A percentile compares a stretch with the other conserved stretches of the same genome.
phyloP scores from a whole-genome alignment of 2,113 vertebrate genomes.

The Phrynocephalus versicolor region DNA sequence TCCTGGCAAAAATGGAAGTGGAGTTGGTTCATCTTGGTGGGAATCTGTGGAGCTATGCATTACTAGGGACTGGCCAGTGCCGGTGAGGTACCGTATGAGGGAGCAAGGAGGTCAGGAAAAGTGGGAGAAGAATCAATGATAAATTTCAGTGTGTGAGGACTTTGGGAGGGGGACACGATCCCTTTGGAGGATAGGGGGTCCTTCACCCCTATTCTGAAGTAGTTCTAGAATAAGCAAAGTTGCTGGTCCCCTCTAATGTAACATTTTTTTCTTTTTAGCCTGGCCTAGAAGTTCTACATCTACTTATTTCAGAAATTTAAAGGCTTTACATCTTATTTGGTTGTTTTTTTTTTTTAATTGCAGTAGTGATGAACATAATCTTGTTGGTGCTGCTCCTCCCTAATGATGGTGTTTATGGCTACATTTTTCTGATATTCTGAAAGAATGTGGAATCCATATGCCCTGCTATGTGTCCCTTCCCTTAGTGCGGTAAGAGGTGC shows the following conservation, averaged over 20 bases:
- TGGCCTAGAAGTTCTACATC: neutral
- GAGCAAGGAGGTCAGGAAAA: too few species aligned
- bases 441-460: neutral
- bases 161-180: too few species aligned
- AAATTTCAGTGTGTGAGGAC: too few species aligned
- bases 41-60: too few species aligned
- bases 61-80: too few species aligned
- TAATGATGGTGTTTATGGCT: neutral
- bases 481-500: neutral
- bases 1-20: too few species aligned
- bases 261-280: neutral
- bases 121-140: too few species aligned
- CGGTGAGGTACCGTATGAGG: too few species aligned
- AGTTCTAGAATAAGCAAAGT: too few species aligned
- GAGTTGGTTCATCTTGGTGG: too few species aligned
- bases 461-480: fast-evolving
- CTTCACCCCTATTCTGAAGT: neutral
- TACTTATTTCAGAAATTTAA: neutral
- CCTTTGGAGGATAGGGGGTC: too few species aligned
- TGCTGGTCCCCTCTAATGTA: too few species aligned
- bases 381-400: constrained; percentile 1
- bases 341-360: constrained; percentile 25
- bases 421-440: fast-evolving
- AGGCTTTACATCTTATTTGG: neutral
- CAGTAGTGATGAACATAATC: neutral